phyloP scores from a whole-genome alignment of 2,113 vertebrate species.

The Microtus richardsoni region DNA sequence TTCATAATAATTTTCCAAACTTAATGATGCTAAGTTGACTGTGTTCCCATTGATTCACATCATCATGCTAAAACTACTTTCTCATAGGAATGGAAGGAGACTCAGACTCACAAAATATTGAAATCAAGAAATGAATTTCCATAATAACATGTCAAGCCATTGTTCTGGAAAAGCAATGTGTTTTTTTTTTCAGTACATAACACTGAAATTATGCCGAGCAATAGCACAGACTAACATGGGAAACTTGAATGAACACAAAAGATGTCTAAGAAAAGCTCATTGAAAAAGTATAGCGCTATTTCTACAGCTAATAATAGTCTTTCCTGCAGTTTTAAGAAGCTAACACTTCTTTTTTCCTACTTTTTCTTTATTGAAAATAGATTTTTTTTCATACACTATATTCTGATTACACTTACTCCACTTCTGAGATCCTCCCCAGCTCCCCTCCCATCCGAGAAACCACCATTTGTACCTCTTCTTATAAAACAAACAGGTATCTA shows the following conservation, averaged over 20 bases:
- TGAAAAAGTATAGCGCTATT: conserved; percentile 15
- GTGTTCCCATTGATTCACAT: neutral
- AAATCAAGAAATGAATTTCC: conserved; percentile 46
- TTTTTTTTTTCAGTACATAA: neutral
- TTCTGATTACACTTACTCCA: neutral
- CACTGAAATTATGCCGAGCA: neutral
- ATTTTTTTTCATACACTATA: neutral
- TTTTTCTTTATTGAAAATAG: neutral
- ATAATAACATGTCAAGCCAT: conserved; percentile 2
- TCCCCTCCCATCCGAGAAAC: too few species aligned
- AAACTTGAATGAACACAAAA: neutral
- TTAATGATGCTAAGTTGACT: neutral
- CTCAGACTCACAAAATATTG: conserved; percentile 2
- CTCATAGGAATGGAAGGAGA: neutral
- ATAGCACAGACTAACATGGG: neutral
- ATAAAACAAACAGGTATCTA: neutral
- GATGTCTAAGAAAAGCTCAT: conserved; percentile 20
- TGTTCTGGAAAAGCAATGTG: conserved; percentile 20
- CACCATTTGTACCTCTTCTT: neutral
- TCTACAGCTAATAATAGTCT: neutral
- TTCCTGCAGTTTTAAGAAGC: conserved; percentile 39
- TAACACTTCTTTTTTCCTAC: neutral
- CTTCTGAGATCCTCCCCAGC: neutral
- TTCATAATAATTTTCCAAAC: neutral
- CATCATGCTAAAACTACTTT: neutral